Conservation (phyloP, 2,888 invertebrate species). For the Dysmachus trigonus region DNA sequence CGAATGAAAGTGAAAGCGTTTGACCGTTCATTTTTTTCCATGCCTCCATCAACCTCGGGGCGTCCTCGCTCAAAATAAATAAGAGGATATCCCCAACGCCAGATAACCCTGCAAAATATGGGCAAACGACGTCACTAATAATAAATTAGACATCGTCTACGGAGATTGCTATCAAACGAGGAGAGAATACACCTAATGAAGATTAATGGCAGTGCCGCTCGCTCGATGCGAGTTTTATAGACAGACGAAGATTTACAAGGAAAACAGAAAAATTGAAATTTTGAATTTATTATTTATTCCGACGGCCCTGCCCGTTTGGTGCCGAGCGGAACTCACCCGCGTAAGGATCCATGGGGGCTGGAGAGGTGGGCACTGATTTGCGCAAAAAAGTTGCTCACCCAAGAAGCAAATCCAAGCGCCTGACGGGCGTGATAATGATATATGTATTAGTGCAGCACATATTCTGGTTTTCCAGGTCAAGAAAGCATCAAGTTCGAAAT, state of each 20-base stretch:
- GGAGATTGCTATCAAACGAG: slow-evolving; percentile 11
- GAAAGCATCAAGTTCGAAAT: not conserved
- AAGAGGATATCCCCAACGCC: not conserved
- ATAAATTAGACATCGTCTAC: slow-evolving; percentile 32
- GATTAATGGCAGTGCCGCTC: slow-evolving; percentile 8
- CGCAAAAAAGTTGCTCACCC: not conserved
- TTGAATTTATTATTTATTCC: slow-evolving; percentile 32
- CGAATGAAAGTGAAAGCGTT: not conserved
- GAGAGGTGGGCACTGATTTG: not conserved
- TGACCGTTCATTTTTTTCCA: not conserved
- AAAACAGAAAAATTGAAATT: slow-evolving; percentile 37
- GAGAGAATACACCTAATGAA: slow-evolving; percentile 29
- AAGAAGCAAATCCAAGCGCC: not conserved
- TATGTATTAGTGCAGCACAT: not conserved
- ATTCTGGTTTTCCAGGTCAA: not conserved
- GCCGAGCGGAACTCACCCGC: not conserved
- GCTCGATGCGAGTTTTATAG: slow-evolving; percentile 8
- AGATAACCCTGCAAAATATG: slow-evolving; percentile 14
- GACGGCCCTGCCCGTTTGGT: not conserved
- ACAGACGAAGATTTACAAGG: slow-evolving; percentile 10
- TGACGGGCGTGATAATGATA: not conserved
- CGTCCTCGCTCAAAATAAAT: not conserved
- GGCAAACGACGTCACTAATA: slow-evolving; percentile 28
- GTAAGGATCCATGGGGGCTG: not conserved
- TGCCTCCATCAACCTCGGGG: not conserved